Base-by-base conservation (phyloP, 2,888 invertebrate genomes). In the Eupithecia insigniata region DNA sequence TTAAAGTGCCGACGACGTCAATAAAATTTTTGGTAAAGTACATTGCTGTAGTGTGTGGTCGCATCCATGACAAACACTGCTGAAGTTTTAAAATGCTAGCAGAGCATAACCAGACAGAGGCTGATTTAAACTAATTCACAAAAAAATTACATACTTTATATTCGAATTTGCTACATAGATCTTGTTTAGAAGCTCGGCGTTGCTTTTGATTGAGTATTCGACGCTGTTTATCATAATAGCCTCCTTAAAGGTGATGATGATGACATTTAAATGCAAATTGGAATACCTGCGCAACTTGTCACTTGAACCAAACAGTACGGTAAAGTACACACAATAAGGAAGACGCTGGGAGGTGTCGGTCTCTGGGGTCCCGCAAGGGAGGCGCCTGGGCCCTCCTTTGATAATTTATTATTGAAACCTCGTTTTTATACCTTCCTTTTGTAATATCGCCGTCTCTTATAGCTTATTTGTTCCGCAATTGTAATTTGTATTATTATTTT, bases 271-370 rank as follows among this genome's bases (percentile, higher is more conserved):
- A 66, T 66, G 51, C 28, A 66, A 66, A 43, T 46, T 46, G 16
- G 28, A 30, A 51, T 66, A 66, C 18, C 66, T 51, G 66, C 32
- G 51, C 22, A 55, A 70, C 72, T 67, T 62, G 65, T 80, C 28
- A 75, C 74, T 78, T 80, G 66, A 18, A 72, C 77, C 78, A 77
- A 55, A 72, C 73, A 73, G 68, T 82, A 82, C 86, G 84, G 87
- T 80, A 85, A 85, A 85, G 88, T 87, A 85, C 85, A 88, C 87
- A 89, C 88, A 89, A 90, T 87, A 88, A 87, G 89, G 84, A 88
- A 89, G 88, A 84, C 82, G 85, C 85, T 84, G 84, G 86, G 89
- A 90, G 91, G 92, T 91, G 92, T 89, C 87, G 85, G 85, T 84
- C 82, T 78, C 84, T 79, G 75, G 83, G 81, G 79, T 83, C 86